Conservation (phyloP, 1,140 invertebrate species). For the Dolichoris vasculosae region DNA sequence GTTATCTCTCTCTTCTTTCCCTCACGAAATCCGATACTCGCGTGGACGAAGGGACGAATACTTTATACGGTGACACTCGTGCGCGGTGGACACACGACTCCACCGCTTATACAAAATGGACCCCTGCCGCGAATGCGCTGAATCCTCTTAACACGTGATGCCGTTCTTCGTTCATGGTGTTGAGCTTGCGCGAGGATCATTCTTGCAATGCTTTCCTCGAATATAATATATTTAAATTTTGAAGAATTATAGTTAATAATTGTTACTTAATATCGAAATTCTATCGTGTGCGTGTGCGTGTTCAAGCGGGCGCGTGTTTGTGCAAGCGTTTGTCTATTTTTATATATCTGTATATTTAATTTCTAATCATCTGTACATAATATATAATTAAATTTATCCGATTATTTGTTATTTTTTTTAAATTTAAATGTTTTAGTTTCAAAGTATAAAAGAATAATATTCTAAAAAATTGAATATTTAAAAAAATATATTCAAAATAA, state of each 20-base stretch:
- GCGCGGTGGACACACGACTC: conserved; percentile 63
- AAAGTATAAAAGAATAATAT: too few relatives aligned
- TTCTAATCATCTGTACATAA: too few relatives aligned
- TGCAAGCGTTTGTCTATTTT: too few relatives aligned
- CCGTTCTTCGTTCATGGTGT: background rate
- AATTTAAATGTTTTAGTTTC: too few relatives aligned
- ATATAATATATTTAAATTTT: background rate
- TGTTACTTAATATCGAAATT: background rate
- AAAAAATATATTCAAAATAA: too few relatives aligned
- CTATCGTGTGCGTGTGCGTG: too few relatives aligned
- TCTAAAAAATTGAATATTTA: too few relatives aligned
- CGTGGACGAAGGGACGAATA: conserved; percentile 56
- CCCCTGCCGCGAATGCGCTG: conserved; percentile 67
- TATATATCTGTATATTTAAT: too few relatives aligned
- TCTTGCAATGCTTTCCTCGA: background rate
- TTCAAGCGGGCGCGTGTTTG: too few relatives aligned
- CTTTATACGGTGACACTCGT: conserved; percentile 72
- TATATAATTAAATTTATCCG: too few relatives aligned
- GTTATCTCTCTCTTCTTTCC: background rate
- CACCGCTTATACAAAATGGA: conserved; percentile 57
- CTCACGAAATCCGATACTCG: conserved; percentile 69
- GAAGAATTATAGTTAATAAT: background rate
- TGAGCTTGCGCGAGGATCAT: background rate
- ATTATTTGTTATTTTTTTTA: too few relatives aligned
- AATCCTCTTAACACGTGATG: conserved; percentile 58